These are phyloP conservation scores for Aleadryas rufinucha DNA, from an alignment of 2,113 vertebrate species.

Conservation along the genomic window DNA sequence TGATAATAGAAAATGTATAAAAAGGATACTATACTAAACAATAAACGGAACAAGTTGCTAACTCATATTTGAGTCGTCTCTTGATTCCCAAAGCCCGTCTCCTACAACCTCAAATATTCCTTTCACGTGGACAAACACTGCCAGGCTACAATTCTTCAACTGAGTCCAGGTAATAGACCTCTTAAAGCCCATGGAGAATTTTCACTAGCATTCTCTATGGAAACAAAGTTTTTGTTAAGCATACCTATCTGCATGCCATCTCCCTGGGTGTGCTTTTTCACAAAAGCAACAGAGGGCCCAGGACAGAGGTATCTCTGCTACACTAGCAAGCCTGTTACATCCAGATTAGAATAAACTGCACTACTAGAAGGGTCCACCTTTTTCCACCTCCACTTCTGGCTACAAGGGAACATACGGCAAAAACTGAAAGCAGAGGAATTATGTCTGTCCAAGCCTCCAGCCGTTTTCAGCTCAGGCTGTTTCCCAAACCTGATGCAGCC, in stretches of 20 bases:
- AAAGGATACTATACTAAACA: too few species aligned
- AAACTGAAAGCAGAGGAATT: not conserved
- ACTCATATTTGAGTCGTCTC: too few species aligned
- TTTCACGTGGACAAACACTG: not conserved
- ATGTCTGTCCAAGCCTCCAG: not conserved
- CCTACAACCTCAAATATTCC: too few species aligned
- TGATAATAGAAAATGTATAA: too few species aligned
- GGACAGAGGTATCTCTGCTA: not conserved
- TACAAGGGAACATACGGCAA: not conserved
- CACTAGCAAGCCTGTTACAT: too few species aligned
- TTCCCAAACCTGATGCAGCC: rapidly evolving
- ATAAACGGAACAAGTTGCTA: too few species aligned
- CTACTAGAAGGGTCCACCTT: not conserved
- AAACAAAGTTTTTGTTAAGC: not conserved
- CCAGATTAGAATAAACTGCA: rapidly evolving
- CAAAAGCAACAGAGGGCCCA: not conserved
- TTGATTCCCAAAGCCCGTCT: too few species aligned
- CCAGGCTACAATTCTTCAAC: not conserved
- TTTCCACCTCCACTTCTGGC: not conserved
- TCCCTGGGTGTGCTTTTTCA: not conserved
- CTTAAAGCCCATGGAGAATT: not conserved
- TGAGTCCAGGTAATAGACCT: rapidly evolving
- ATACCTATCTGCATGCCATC: too few species aligned
- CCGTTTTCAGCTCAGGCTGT: rapidly evolving
- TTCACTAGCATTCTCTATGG: not conserved